A percentile compares a stretch with the other conserved stretches of the same genome.
These are phyloP conservation scores for Semnornis frantzii DNA, from an alignment of 2,113 vertebrate species.

Conservation along the genomic window DNA sequence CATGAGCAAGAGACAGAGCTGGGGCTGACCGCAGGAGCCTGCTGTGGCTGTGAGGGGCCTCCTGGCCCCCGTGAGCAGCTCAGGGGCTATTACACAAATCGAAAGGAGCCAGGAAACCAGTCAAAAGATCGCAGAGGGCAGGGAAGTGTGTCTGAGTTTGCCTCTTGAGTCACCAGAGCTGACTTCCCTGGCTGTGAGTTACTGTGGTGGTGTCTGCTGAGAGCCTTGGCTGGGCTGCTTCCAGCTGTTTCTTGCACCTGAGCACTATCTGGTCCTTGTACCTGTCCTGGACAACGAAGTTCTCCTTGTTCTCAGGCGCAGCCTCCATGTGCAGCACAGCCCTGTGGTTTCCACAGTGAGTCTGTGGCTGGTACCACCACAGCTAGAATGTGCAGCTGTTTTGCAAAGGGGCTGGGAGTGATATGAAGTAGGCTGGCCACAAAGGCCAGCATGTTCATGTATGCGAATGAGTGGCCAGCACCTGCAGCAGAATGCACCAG, in stretches of 20 bases:
- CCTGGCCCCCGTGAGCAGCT: neutral
- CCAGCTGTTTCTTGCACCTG: neutral
- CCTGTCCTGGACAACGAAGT: neutral
- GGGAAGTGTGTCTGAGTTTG: neutral
- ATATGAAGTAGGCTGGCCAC: neutral
- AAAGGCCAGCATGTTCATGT: neutral
- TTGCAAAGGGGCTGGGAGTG: neutral
- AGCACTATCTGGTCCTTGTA: neutral
- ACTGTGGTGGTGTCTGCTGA: neutral
- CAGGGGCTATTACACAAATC: neutral
- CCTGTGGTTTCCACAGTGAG: fast-evolving
- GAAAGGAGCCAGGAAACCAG: neutral
- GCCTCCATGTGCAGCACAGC: neutral
- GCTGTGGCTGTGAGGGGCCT: fast-evolving
- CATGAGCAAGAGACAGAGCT: neutral
- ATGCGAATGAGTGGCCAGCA: neutral
- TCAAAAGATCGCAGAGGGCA: neutral
- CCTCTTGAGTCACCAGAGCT: neutral
- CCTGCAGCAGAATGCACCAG: fast-evolving
- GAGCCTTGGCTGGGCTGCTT: neutral
- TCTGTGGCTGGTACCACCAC: neutral
- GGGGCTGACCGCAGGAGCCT: neutral
- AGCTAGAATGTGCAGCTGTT: neutral
- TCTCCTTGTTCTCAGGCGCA: neutral
- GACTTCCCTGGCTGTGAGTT: neutral